Evolutionary conservation across 2,888 invertebrate species (phyloP).

Genomic region (Conomelus anceps): DNA sequence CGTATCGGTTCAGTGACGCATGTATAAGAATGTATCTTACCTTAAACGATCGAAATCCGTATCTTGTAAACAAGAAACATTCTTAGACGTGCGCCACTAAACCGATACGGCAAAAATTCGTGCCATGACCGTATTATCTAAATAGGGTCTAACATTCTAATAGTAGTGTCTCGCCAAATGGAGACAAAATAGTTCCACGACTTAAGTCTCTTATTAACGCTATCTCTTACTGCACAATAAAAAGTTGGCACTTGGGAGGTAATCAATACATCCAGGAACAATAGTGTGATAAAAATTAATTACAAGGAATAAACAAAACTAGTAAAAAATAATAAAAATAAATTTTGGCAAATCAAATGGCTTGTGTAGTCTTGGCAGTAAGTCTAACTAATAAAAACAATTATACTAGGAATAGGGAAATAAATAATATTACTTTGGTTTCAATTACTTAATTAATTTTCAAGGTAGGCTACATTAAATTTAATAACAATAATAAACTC

Average conservation of each 20-base stretch:
- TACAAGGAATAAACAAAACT: conserved; percentile 13
- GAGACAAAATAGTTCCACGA: not conserved
- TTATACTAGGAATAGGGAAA: conserved; percentile 18
- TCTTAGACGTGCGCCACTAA: too few species aligned
- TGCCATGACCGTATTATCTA: too few species aligned
- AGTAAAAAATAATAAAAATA: conserved; percentile 7
- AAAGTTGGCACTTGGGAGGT: not conserved
- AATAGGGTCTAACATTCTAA: too few species aligned
- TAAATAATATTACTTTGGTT: not conserved
- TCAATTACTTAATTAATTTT: conserved; percentile 2
- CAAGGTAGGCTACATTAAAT: conserved; percentile 21
- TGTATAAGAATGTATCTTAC: too few species aligned
- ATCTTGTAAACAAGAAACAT: too few species aligned
- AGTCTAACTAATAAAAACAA: conserved; percentile 16
- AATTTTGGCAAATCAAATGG: conserved; percentile 22
- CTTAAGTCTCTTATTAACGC: too few species aligned
- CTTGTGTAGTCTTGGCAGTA: conserved; percentile 6
- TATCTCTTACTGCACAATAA: too few species aligned
- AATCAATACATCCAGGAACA: conserved; percentile 17
- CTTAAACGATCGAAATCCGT: too few species aligned
- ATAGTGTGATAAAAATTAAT: conserved; percentile 15
- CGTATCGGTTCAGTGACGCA: too few species aligned
- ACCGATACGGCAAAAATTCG: too few species aligned
- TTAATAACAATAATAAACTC: conserved; percentile 9
- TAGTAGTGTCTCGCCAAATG: conserved; percentile 15